These are phyloP conservation scores for Ploceus nigricollis DNA, from an alignment of 2,113 vertebrate species.

Conservation along the genomic window DNA sequence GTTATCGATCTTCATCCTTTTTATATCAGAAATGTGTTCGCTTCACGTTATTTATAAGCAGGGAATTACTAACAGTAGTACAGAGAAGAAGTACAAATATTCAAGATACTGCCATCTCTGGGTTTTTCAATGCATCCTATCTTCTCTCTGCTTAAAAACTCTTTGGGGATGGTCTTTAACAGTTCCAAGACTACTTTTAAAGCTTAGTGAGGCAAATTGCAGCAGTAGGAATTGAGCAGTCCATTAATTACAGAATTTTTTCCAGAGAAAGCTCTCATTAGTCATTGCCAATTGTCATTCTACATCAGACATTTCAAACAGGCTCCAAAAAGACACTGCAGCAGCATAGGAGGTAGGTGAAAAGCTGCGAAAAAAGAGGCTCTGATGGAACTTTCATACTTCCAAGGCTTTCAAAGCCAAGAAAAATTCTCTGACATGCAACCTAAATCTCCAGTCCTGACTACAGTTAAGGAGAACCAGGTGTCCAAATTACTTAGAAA, in stretches of 20 bases:
- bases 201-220: neutral
- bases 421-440: neutral
- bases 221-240: neutral
- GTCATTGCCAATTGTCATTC: neutral
- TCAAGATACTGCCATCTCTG: neutral
- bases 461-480: neutral
- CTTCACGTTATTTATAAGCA: neutral
- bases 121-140: neutral
- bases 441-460: neutral
- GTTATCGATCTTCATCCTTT: neutral
- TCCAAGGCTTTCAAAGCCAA: conserved; percentile 5
- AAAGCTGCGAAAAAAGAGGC: conserved; percentile 7
- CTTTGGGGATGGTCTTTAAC: neutral
- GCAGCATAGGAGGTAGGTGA: neutral
- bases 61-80: neutral
- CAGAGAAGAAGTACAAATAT: neutral
- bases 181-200: neutral
- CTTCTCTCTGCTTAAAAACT: neutral
- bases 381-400: neutral
- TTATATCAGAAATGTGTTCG: neutral
- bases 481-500: neutral
- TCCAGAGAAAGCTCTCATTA: neutral
- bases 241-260: conserved; percentile 12
- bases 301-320: neutral
- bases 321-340: neutral